Base-by-base conservation (phyloP, 2,797 vertebrate species). In the Tragopan temminckii region DNA sequence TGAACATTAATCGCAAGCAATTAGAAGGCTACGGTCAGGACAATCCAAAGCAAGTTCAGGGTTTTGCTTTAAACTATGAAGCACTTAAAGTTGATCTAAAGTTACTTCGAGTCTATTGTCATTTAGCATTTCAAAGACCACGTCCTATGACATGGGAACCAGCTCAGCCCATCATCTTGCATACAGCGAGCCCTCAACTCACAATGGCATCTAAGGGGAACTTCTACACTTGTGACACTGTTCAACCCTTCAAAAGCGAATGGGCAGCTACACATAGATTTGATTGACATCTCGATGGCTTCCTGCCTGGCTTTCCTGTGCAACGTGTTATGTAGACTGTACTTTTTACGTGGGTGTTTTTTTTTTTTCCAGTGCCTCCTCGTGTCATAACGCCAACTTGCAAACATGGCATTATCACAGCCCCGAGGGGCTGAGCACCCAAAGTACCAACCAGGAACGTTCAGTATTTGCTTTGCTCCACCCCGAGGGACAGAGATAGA, bases 231-330 rank as follows among this genome's bases (percentile, higher is more conserved):
- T 58, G 7, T 48, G 52, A 29, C 4, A 6, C n/a, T 55, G 43
- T 18, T 66, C 57, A 87, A 52, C 46, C 71, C 33, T 63, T 81
- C 55, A 19, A 31, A 76, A 70, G 27, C 0, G 8, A 88, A 77
- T 74, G 74, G 55, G 50, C 23, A 4, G 59, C 67, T 91, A 88
- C 52, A 72, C 68, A 70, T 86, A 92, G 93, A 80, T 24, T 4
- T 63, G 78, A 72, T 62, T 35, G 81, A 48, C 74, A 88, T 55
- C 85, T 91, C 62, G 13, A 57, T 61, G 45, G 77, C 76, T 95
- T 91, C 89, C 95, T 90, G 94, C 58, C 45, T 42, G 89, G 43
- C 90, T 82, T 84, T 90, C 68, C 84, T 88, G 69, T 33, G 36
- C 67, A 59, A 58, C 21, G 2, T 3, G 43, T 24, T 77, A 40